phyloP scores from a whole-genome alignment of 2,797 vertebrate species.

The Chelmon rostratus region DNA sequence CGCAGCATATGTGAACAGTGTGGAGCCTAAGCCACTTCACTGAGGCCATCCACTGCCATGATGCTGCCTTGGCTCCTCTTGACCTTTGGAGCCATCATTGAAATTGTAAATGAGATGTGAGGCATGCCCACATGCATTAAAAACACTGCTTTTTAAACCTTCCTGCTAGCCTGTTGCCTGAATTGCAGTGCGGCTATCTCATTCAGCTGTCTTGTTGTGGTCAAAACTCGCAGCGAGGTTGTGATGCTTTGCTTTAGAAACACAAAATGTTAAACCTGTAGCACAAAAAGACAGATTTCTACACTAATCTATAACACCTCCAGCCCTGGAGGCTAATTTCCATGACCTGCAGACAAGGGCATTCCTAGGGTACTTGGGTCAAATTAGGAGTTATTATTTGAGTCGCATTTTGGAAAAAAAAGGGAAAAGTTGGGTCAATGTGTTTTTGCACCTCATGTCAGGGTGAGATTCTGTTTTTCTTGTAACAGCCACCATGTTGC shows the following conservation, averaged over 20 bases:
- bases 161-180: neutral
- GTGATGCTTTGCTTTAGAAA: conserved; percentile 38
- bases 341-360: neutral
- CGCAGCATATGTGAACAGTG: too few relatives aligned
- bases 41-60: neutral
- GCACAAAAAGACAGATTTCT: neutral
- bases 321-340: neutral
- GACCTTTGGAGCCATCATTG: conserved; percentile 44
- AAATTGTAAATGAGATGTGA: neutral
- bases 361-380: neutral
- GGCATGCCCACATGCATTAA: neutral
- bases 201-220: conserved; percentile 28
- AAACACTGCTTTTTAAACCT: neutral
- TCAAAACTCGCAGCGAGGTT: neutral
- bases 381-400: neutral
- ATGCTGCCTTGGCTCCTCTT: conserved; percentile 8
- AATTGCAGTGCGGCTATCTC: neutral
- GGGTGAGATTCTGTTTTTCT: neutral
- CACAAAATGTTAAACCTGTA: neutral
- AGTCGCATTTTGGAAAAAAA: neutral
- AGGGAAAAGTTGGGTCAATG: neutral
- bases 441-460: neutral
- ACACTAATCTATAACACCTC: neutral
- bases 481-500: neutral
- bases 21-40: conserved; percentile 10